phyloP scores from a whole-genome alignment of 2,888 invertebrate genomes.

The Cephalotes varians region DNA sequence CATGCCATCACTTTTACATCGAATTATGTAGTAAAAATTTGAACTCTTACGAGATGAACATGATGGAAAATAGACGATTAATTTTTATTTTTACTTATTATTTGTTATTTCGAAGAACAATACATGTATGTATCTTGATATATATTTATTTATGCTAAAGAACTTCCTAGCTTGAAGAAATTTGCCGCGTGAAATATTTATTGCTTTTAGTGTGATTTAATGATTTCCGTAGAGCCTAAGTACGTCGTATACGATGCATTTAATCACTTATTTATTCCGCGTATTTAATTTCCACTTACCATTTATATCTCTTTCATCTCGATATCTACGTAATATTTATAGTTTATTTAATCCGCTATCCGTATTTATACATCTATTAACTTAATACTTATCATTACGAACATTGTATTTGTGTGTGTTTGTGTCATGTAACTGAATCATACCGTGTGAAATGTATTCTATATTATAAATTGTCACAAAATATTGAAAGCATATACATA shows the following conservation, averaged over 20 bases:
- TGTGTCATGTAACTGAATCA: slow-evolving; percentile 22
- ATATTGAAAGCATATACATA: not conserved
- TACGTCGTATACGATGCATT: slow-evolving; percentile 6
- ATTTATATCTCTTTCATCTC: slow-evolving; percentile 21
- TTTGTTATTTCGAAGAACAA: slow-evolving; percentile 7
- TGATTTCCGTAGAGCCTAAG: slow-evolving; percentile 21
- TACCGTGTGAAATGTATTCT: slow-evolving; percentile 15
- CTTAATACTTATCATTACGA: slow-evolving; percentile 25
- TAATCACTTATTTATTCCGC: slow-evolving; percentile 24
- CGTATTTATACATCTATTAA: slow-evolving; percentile 8
- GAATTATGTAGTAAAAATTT: not conserved
- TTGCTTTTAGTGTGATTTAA: slow-evolving; percentile 9
- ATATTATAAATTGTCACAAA: slow-evolving; percentile 5
- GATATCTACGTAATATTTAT: slow-evolving; percentile 22
- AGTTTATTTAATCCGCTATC: slow-evolving; percentile 5
- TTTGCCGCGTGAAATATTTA: slow-evolving; percentile 39
- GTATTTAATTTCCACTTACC: slow-evolving; percentile 23
- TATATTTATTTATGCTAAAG: not conserved
- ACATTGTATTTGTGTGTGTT: slow-evolving; percentile 27
- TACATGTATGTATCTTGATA: not conserved
- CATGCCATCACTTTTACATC: not conserved
- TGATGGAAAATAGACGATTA: slow-evolving; percentile 1
- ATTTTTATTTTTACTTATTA: slow-evolving; percentile 26
- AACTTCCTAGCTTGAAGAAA: not conserved
- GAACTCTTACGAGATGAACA: not conserved